Percentiles rank a stretch among this genome's conserved stretches.
These are phyloP conservation scores for Motacilla tschutschensis DNA, from an alignment of 2,113 vertebrate genomes.

Conservation along the genomic window DNA sequence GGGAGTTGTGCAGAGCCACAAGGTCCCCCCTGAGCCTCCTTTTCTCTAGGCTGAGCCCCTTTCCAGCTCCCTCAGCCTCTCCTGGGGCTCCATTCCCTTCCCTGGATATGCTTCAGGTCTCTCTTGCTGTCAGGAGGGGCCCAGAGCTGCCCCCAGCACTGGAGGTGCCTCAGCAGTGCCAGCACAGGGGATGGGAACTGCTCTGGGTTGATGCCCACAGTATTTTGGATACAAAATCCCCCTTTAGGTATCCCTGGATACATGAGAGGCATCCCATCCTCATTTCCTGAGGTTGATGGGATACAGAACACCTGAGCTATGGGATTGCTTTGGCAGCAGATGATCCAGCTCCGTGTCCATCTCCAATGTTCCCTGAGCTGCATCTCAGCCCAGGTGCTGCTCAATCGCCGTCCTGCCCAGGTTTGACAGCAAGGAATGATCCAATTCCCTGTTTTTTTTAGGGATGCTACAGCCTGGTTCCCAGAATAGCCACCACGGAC, in stretches of 20 bases:
- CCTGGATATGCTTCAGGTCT: not conserved
- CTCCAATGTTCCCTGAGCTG: not conserved
- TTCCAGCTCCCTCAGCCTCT: not conserved
- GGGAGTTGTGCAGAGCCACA: not conserved
- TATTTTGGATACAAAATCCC: not conserved
- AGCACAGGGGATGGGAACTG: not conserved
- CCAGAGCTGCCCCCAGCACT: not conserved
- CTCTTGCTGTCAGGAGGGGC: not conserved
- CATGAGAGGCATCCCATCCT: not conserved
- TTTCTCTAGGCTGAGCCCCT: not conserved
- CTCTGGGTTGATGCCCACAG: not conserved
- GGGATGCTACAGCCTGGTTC: not conserved
- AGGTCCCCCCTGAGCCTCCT: not conserved
- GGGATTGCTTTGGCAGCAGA: not conserved
- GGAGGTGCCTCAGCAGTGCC: not conserved
- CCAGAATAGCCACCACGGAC: fast-evolving
- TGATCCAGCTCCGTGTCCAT: not conserved
- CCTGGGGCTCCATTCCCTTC: not conserved
- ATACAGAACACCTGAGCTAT: not conserved
- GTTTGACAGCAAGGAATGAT: not conserved
- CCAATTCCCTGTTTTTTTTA: not conserved
- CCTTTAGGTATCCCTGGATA: not conserved
- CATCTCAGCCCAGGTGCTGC: too few relatives aligned
- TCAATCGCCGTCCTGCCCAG: fast-evolving
- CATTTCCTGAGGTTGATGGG: fast-evolving